Conservation (phyloP, 2,888 invertebrate species). For the Drosophila greeni region DNA sequence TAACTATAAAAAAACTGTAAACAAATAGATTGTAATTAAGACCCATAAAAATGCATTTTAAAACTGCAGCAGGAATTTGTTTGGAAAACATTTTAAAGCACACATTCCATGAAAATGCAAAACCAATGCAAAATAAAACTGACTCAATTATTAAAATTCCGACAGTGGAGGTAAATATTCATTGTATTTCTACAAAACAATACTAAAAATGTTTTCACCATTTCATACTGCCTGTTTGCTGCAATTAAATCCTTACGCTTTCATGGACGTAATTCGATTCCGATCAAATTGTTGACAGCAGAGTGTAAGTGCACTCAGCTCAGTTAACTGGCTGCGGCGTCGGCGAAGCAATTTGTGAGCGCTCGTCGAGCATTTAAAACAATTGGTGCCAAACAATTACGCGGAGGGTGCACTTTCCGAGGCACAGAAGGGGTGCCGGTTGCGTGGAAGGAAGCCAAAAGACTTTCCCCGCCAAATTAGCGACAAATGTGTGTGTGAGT, state of each 20-base stretch:
- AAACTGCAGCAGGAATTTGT: neutral
- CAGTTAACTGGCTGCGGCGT: conserved; percentile 39
- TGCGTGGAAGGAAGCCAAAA: conserved; percentile 30
- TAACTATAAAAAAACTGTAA: neutral
- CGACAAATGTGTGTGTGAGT: conserved; percentile 54
- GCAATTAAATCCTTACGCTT: conserved; percentile 10
- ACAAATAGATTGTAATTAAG: neutral
- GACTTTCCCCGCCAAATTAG: conserved; percentile 63
- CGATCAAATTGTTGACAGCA: conserved; percentile 20
- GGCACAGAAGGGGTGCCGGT: neutral
- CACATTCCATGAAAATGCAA: neutral
- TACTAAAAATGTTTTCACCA: neutral
- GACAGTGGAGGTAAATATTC: neutral
- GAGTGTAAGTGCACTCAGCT: conserved; percentile 37
- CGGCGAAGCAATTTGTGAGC: conserved; percentile 65
- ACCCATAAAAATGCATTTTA: neutral
- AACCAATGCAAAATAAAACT: neutral
- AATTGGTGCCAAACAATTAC: conserved; percentile 73
- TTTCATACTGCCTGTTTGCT: neutral
- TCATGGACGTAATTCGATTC: conserved; percentile 22
- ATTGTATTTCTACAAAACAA: neutral
- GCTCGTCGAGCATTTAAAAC: conserved; percentile 70
- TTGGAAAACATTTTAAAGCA: neutral
- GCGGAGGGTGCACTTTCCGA: conserved; percentile 26
- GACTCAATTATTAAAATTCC: neutral